These are phyloP conservation scores for Samia ricini DNA, from an alignment of 1,140 invertebrate species.

Conservation along the genomic window DNA sequence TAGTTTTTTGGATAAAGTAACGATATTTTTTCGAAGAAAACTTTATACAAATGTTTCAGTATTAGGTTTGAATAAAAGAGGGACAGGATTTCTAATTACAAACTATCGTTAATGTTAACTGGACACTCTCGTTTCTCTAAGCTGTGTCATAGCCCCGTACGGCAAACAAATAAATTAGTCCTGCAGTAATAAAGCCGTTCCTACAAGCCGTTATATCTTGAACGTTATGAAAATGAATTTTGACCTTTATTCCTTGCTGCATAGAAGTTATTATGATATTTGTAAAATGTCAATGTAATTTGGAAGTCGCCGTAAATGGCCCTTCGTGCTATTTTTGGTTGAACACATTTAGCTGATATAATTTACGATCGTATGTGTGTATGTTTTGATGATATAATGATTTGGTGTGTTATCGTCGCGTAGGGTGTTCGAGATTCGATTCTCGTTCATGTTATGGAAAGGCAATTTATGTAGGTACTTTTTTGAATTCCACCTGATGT, in stretches of 20 bases:
- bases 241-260: neutral
- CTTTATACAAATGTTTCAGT: no score
- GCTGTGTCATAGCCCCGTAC: neutral
- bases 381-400: neutral
- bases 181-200: constrained; percentile 20
- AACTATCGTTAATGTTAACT: no score
- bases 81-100: no score
- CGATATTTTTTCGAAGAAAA: no score
- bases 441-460: no score
- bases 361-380: constrained; percentile 6
- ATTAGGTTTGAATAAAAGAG: no score
- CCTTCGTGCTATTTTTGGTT: constrained; percentile 10
- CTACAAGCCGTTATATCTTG: constrained; percentile 6
- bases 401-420: no score
- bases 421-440: no score
- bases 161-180: constrained; percentile 23
- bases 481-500: no score
- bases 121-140: no score
- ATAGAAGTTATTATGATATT: constrained; percentile 3
- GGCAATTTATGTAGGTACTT: no score
- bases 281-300: neutral
- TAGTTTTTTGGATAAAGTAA: no score
- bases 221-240: neutral
- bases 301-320: constrained; percentile 11
- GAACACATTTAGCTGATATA: constrained; percentile 5